A percentile compares a stretch with the other conserved stretches of the same genome.
Evolutionary conservation across 2,797 vertebrate species (phyloP).

Genomic region (Pristis pectinata): DNA sequence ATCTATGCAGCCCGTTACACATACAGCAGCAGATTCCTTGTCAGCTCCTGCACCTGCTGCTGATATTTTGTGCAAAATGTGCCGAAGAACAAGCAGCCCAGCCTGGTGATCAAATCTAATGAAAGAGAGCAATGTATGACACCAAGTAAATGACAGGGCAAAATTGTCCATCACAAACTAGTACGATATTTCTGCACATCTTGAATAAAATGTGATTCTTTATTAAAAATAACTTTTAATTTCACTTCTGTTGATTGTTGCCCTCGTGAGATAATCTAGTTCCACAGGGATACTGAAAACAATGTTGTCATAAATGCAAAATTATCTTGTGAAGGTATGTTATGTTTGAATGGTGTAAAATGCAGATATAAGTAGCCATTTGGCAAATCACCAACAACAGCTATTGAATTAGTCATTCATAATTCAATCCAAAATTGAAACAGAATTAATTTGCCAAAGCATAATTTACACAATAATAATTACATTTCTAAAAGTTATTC

Average conservation of each 20-base stretch:
- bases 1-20: background rate
- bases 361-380: constrained; percentile 18
- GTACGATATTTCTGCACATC: background rate
- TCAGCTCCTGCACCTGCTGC: background rate
- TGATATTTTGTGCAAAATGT: too few relatives aligned
- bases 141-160: background rate
- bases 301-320: background rate
- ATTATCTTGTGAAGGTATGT: background rate
- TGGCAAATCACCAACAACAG: constrained; percentile 11
- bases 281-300: background rate
- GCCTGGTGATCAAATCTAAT: too few relatives aligned
- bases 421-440: constrained; percentile 14
- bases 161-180: background rate
- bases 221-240: background rate
- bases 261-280: background rate
- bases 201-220: background rate
- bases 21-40: background rate
- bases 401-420: background rate
- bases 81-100: background rate
- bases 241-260: background rate
- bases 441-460: constrained; percentile 5
- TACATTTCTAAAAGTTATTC: constrained; percentile 5
- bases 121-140: too few relatives aligned
- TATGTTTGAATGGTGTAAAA: background rate
- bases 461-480: constrained; percentile 19